Base-by-base conservation (phyloP, 1,140 invertebrate species). In the Chymomyza costata region DNA sequence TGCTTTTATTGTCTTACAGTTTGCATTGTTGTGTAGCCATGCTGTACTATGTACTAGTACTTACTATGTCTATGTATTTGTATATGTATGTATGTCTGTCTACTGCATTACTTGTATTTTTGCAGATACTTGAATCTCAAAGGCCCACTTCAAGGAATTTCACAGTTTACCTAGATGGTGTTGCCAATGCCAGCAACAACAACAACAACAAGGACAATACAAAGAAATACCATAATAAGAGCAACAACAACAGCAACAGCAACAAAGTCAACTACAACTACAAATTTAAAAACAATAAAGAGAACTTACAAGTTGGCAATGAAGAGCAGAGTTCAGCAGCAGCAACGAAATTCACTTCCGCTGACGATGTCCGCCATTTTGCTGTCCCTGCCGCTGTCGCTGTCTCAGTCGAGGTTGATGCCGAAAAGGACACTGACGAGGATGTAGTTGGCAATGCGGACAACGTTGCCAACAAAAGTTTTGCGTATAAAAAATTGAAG, bases 81-180 rank as follows among this genome's bases (percentile, higher is more conserved):
- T 25, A 25, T 25, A 25, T 25, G 21, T 25, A 25, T 25, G 21
- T 25, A 25, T 25, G 21, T 25, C 3, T 8, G 21, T 25, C 21
- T 25, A 25, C 21, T 41, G 39, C n/a, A 11, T 38, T 41, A 53
- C 53, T 38, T 46, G 54, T 51, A 17, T 61, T 39, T 44, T 57
- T 82, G 16, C 69, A 83, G 80, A 70, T 83, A 65, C 73, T 82
- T 43, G 68, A 78, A 57, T 82, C 80, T 48, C 78, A 80, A 70
- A 80, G 65, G 68, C 66, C 76, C 63, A 60, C 56, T 56, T 55
- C 54, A 40, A 62, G 58, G 45, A 74, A 74, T 61, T 74, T 74
- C 55, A 74, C 35, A 64, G 69, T 60, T 60, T 65, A 74, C 51
- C 69, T 74, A 51, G 55, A 5, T 28, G 25, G 25, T 15, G 13